Base-by-base conservation (phyloP, 2,113 vertebrate genomes). In the Saimiri boliviensis region DNA sequence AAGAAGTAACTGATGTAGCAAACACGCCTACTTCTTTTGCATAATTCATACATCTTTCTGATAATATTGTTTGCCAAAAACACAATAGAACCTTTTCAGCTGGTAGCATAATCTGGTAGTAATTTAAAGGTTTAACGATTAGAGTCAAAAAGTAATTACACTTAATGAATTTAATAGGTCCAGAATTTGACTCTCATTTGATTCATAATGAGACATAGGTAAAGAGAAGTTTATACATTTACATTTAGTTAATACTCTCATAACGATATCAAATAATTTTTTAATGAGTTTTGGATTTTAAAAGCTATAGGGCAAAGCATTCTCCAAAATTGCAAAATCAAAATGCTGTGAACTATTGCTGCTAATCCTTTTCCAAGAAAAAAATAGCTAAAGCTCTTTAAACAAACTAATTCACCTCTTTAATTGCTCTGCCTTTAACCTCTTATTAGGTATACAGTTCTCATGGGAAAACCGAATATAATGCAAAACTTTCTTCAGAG, bases 311-410 rank as follows among this genome's bases (percentile, higher is more conserved):
- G 60, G 60, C 8, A 56, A 93, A 83, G 11, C 40, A 81, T 47
- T 94, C 85, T 79, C 49, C 12, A 74, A 94, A 93, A 56, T 35
- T 40, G 14, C 8, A 95, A 90, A 95, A 92, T 52, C 40, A 73
- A 77, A 66, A 54, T 42, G 30, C 25, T 79, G 1, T 79, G 14
- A 84, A 68, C 58, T 74, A 12, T 37, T 56, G 32, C 21, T 58
- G 35, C 16, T 84, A 84, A 86, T 58, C 30, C 89, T 82, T 97
- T 93, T 76, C 27, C 10, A 90, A 70, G 6, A 82, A 60, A 89
- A 81, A 68, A 45, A 74, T 6, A 37, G 80, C 19, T 25, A 56
- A 35, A 0, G 1, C 10, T 83, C 32, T 68, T 83, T 79, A 83
- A 77, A 60, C 11, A 49, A 88, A 74, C 2, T 1, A 58, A 37